Conservation (phyloP, 2,888 invertebrate species). For the Scaptomyza cyrtandrae region DNA sequence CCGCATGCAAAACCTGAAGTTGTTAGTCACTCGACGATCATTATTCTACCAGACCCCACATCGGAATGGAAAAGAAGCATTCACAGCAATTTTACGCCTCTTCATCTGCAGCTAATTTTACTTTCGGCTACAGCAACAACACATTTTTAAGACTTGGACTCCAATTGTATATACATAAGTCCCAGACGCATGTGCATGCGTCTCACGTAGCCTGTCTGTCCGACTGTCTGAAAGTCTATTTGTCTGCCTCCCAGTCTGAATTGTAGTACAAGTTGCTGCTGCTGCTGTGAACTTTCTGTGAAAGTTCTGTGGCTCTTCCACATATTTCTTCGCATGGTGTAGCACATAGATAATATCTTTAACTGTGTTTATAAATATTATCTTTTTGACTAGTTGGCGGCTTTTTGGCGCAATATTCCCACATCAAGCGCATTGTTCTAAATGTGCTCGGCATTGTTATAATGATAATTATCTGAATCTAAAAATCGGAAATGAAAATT, state of each 20-base stretch:
- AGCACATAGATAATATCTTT: conserved; percentile 52
- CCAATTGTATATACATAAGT: conserved; percentile 8
- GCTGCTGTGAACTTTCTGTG: conserved; percentile 68
- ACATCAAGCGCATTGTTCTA: conserved; percentile 59
- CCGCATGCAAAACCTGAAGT: conserved; percentile 53
- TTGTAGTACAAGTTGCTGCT: conserved; percentile 12
- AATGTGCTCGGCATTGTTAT: conserved; percentile 33
- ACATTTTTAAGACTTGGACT: conserved; percentile 9
- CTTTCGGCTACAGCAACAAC: conserved; percentile 52
- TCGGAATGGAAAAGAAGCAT: not conserved
- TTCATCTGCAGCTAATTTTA: conserved; percentile 63
- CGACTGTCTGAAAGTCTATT: conserved; percentile 1
- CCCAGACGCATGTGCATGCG: conserved; percentile 68
- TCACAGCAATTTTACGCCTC: conserved; percentile 51
- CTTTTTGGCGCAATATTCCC: conserved; percentile 50
- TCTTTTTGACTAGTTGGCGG: conserved; percentile 57
- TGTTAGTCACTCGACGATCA: conserved; percentile 51
- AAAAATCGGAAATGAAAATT: conserved; percentile 20
- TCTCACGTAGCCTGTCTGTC: conserved; percentile 61
- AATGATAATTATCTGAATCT: conserved; percentile 28
- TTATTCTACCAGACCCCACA: conserved; percentile 29
- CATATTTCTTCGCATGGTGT: conserved; percentile 44
- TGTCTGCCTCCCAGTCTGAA: conserved; percentile 2
- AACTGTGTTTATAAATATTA: conserved; percentile 18
- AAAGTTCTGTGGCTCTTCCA: conserved; percentile 64